Conservation (phyloP, 2,797 vertebrate species). For the Falco rusticolus region DNA sequence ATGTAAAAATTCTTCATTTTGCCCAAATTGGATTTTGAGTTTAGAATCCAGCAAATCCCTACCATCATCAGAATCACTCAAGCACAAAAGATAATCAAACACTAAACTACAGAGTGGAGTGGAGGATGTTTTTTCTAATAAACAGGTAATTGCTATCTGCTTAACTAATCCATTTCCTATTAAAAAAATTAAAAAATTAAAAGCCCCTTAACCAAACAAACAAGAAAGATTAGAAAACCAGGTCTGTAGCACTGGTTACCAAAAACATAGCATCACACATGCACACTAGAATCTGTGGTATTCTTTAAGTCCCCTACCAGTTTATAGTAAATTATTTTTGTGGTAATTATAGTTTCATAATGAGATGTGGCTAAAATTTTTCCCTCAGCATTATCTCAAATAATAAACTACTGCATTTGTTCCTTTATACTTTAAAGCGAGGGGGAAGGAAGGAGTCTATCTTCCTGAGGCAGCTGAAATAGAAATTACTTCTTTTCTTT, state of each 20-base stretch:
- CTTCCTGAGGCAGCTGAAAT: background rate
- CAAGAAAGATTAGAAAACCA: accelerated
- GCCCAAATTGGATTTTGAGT: background rate
- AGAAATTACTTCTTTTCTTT: background rate
- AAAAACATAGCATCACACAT: background rate
- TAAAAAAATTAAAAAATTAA: background rate
- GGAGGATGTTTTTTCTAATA: background rate
- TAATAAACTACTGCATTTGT: background rate
- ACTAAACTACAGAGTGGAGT: background rate
- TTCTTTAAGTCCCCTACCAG: background rate
- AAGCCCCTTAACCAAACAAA: background rate
- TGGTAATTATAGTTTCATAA: background rate
- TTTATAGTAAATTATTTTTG: background rate
- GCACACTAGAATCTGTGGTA: accelerated
- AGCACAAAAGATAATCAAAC: background rate
- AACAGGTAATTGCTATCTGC: background rate
- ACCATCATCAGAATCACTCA: background rate
- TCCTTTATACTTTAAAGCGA: background rate
- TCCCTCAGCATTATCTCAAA: background rate
- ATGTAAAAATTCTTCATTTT: background rate
- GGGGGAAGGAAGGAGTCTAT: background rate
- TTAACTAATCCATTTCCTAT: background rate
- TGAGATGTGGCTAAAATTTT: background rate
- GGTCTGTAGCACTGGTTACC: background rate
- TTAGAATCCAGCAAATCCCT: background rate